Percentiles rank a stretch among this genome's conserved stretches.
Evolutionary conservation across 2,797 vertebrate species (phyloP).

Genomic region (Sorex maritimensis): DNA sequence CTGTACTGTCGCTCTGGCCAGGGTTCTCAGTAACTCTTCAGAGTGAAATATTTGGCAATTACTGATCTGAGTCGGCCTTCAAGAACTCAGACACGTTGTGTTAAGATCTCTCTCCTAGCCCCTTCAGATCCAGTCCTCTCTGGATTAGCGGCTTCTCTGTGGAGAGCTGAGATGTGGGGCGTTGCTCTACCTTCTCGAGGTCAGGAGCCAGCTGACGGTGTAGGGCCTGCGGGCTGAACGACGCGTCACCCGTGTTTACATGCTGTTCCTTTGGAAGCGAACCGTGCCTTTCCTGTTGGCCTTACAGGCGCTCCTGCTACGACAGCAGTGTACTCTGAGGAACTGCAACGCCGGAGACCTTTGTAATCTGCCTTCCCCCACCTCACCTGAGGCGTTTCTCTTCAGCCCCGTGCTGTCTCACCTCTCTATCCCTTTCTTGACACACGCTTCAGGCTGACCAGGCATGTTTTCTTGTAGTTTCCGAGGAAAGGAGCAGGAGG

Average conservation of each 20-base stretch:
- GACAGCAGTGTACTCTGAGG: neutral
- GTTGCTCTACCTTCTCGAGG: neutral
- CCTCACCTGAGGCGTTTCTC: too few species aligned
- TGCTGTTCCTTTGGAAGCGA: neutral
- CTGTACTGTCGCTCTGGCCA: too few species aligned
- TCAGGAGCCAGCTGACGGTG: neutral
- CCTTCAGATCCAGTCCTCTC: neutral
- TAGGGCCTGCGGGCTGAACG: neutral
- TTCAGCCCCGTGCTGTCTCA: too few species aligned
- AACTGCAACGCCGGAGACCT: neutral
- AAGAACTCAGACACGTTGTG: neutral
- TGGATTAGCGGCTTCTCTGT: neutral
- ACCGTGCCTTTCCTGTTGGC: neutral
- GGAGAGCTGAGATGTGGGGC: neutral
- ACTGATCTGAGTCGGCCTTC: neutral
- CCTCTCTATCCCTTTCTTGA: constrained; percentile 14
- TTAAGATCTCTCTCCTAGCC: neutral
- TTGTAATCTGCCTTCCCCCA: neutral
- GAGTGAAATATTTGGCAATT: neutral
- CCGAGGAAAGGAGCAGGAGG: neutral
- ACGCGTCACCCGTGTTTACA: too few species aligned
- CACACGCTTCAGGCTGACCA: constrained; percentile 21
- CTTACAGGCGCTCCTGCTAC: neutral
- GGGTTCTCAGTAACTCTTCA: too few species aligned
- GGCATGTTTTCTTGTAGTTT: neutral